Evolutionary conservation across 2,888 invertebrate species (phyloP).

Genomic region (Phytoseiulus persimilis): DNA sequence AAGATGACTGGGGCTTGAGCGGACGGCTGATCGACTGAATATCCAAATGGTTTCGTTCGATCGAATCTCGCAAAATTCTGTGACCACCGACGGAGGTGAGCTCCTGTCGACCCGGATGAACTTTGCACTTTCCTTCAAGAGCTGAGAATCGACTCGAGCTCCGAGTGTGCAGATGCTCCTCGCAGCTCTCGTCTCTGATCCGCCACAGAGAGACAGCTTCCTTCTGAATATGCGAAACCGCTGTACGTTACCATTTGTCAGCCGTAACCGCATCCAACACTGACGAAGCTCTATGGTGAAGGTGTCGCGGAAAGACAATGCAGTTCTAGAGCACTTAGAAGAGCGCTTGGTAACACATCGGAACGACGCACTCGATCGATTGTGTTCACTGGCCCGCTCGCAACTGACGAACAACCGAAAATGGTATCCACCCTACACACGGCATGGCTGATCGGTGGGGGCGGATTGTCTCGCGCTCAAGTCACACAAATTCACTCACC

Average conservation of each 20-base stretch:
- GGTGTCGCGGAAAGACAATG: background rate
- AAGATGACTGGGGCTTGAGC: background rate
- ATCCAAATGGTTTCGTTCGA: background rate
- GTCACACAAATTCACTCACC: background rate
- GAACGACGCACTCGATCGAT: background rate
- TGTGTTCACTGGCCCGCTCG: background rate
- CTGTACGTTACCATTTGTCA: background rate
- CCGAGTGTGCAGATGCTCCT: too few species aligned
- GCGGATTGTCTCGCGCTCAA: background rate
- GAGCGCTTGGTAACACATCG: background rate
- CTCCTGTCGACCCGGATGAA: too few species aligned
- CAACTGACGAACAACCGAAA: background rate
- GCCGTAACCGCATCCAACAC: background rate
- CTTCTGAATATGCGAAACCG: background rate
- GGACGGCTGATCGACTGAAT: background rate
- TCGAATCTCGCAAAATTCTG: too few species aligned
- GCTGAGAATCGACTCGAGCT: too few species aligned
- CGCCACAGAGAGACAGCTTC: background rate
- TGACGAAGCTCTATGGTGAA: background rate
- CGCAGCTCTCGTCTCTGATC: too few species aligned
- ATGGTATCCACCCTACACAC: background rate
- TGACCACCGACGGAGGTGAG: too few species aligned
- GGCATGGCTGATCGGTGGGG: background rate
- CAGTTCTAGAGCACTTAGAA: background rate
- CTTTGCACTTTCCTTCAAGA: too few species aligned